Evolutionary conservation across 2,113 vertebrate genomes (phyloP).

Genomic region (Rhinolophus sinicus): DNA sequence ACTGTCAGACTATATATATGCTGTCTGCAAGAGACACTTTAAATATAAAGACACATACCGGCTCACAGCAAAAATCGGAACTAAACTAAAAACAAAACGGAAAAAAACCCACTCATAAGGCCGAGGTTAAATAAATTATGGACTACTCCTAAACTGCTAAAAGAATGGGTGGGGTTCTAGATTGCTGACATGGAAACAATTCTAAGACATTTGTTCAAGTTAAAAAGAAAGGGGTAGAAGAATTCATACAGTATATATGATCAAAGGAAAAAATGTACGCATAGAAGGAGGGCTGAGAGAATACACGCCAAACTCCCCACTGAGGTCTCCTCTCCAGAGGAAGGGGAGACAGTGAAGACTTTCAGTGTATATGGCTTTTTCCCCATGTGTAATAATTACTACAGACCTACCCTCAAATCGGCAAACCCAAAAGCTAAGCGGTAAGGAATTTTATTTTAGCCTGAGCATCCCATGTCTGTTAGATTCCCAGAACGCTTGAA

Average conservation of each 20-base stretch:
- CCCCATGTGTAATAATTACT: not conserved
- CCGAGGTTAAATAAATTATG: not conserved
- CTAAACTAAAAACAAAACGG: not conserved
- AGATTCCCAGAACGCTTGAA: not conserved
- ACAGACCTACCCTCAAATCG: not conserved
- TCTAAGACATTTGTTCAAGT: not conserved
- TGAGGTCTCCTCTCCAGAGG: not conserved
- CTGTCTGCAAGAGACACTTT: not conserved
- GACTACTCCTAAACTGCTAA: not conserved
- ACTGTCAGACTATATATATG: not conserved
- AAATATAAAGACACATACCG: not conserved
- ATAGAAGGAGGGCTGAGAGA: not conserved
- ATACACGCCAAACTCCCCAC: not conserved
- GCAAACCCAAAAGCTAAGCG: not conserved
- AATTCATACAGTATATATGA: not conserved
- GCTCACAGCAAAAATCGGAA: not conserved
- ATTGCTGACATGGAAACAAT: not conserved
- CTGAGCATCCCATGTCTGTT: accelerated
- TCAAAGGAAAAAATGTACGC: not conserved
- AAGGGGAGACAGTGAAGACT: not conserved
- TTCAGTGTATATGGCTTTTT: not conserved
- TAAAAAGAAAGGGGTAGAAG: not conserved
- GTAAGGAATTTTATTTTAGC: not conserved
- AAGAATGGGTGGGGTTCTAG: not conserved
- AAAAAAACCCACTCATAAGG: too few species aligned